phyloP scores from a whole-genome alignment of 2,797 vertebrate species.

The Acrossocheilus fasciatus region DNA sequence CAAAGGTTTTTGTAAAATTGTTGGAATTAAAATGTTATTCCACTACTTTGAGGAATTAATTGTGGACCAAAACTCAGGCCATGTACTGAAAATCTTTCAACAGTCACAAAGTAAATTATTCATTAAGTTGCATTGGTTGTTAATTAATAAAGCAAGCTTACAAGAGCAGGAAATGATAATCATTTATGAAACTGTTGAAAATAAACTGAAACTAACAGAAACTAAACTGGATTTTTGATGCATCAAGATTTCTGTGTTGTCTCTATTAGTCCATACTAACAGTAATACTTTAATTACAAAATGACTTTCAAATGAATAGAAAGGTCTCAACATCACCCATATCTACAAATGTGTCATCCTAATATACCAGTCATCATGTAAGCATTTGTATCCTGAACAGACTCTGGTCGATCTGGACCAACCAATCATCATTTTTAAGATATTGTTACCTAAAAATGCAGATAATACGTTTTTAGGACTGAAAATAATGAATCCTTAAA shows the following conservation, averaged over 20 bases:
- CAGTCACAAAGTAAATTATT: not conserved
- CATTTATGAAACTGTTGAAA: not conserved
- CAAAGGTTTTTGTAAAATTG: not conserved
- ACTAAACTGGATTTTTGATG: not conserved
- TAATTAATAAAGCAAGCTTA: not conserved
- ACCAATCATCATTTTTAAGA: not conserved
- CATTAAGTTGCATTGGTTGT: not conserved
- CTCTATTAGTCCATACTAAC: not conserved
- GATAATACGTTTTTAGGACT: not conserved
- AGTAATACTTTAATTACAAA: not conserved
- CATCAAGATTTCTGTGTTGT: not conserved
- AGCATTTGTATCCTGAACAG: not conserved
- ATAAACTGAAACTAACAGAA: not conserved
- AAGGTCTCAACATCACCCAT: not conserved
- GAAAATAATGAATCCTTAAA: not conserved
- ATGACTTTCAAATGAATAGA: not conserved
- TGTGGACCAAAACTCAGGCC: not conserved
- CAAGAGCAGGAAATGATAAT: not conserved
- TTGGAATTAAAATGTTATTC: not conserved
- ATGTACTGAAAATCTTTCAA: not conserved
- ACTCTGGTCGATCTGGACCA: not conserved
- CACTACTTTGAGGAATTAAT: not conserved
- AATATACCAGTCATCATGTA: not conserved
- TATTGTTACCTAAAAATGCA: not conserved
- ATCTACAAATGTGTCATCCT: not conserved